A percentile compares a stretch with the other conserved stretches of the same genome.
Evolutionary conservation across 2,888 invertebrate genomes (phyloP).

Genomic region (Drosophila sordidula): DNA sequence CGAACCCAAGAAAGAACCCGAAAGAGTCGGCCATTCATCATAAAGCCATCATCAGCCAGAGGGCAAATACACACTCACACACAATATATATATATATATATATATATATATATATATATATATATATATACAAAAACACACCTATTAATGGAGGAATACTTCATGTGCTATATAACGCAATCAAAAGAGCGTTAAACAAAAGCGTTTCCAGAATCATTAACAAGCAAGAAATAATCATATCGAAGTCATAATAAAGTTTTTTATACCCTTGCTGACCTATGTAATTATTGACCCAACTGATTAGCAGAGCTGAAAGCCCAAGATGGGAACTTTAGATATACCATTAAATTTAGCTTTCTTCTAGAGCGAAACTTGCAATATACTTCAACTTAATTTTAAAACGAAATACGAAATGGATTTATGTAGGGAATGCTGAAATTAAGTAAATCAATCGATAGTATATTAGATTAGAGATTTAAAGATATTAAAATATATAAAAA

Average conservation of each 20-base stretch:
- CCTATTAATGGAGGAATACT: constrained; percentile 9
- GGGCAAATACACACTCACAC: constrained; percentile 19
- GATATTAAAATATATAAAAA: too few species aligned
- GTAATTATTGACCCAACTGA: constrained; percentile 20
- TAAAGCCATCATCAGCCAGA: constrained; percentile 26
- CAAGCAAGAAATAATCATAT: constrained; percentile 34
- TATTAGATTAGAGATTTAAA: too few species aligned
- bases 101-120: too few species aligned
- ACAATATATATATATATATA: constrained; percentile 9
- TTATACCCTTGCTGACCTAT: constrained; percentile 13
- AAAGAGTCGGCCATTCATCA: constrained; percentile 46
- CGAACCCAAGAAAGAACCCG: constrained; percentile 14
- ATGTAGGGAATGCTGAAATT: too few species aligned
- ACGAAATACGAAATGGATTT: background rate
- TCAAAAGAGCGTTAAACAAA: constrained; percentile 53
- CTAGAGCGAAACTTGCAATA: too few species aligned
- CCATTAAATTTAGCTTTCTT: background rate
- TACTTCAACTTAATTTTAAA: too few species aligned
- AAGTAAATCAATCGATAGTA: too few species aligned
- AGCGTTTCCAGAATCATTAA: constrained; percentile 40
- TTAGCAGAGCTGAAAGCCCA: constrained; percentile 4
- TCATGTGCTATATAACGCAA: constrained; percentile 40
- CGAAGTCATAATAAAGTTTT: constrained; percentile 6
- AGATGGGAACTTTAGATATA: background rate
- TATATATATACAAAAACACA: constrained; percentile 13